Evolutionary conservation across 1,140 invertebrate genomes (phyloP).

Genomic region (Drosophila elegans): DNA sequence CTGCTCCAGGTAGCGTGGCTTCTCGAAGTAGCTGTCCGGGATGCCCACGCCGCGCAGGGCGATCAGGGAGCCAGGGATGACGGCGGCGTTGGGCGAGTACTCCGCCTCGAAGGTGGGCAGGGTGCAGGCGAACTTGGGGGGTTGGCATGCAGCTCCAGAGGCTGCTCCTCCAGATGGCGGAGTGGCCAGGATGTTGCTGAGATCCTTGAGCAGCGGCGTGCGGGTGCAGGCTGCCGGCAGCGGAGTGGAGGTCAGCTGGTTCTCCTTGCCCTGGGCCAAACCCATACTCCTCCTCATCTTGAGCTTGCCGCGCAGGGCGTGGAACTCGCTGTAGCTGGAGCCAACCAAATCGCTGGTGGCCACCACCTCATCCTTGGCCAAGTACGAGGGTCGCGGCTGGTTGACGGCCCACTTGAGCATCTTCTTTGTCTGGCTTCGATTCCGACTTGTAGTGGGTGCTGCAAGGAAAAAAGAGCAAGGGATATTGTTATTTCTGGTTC

Average conservation of each 20-base stretch:
- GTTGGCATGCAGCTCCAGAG: neutral
- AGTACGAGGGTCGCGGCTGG: conserved; percentile 72
- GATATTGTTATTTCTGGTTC: conserved; percentile 39
- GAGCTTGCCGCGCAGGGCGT: conserved; percentile 39
- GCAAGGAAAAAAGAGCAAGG: conserved; percentile 36
- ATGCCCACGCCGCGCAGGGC: conserved; percentile 78
- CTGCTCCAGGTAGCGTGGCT: conserved; percentile 75
- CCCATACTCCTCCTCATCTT: conserved; percentile 35
- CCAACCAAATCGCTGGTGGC: neutral
- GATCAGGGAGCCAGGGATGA: conserved; percentile 73
- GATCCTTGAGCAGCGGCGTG: conserved; percentile 63
- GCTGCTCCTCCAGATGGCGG: conserved; percentile 12
- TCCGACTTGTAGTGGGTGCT: conserved; percentile 50
- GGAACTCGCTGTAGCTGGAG: conserved; percentile 50
- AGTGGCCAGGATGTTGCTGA: conserved; percentile 69
- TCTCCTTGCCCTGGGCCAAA: conserved; percentile 64
- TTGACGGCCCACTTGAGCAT: conserved; percentile 84
- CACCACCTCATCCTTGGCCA: conserved; percentile 29
- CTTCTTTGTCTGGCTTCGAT: conserved; percentile 16
- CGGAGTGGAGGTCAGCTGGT: conserved; percentile 78
- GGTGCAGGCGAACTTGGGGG: conserved; percentile 47
- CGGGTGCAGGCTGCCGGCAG: conserved; percentile 47
- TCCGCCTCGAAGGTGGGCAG: conserved; percentile 76
- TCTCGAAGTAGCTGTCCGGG: conserved; percentile 82
- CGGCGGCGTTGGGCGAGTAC: conserved; percentile 72